Percentiles rank a stretch among this genome's conserved stretches.
phyloP scores from a whole-genome alignment of 2,888 invertebrate genomes.

The Amaurobius ferox region DNA sequence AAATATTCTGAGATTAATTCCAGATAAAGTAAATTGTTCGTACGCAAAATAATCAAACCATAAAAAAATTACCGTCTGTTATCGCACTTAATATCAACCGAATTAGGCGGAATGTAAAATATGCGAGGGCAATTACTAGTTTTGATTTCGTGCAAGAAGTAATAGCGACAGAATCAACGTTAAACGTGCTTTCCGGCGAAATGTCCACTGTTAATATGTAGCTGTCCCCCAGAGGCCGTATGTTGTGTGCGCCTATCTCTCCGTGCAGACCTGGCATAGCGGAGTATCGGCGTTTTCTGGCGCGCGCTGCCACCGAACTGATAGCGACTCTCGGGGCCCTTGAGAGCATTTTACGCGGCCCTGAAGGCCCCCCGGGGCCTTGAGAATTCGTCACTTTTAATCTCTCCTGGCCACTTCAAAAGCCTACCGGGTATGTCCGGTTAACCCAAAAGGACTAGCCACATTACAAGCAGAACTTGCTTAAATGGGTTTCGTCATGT shows the following conservation, averaged over 20 bases:
- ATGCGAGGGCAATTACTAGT: not conserved
- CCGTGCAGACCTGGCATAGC: slow-evolving; percentile 40
- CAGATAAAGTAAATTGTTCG: too few relatives aligned
- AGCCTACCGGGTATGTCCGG: slow-evolving; percentile 58
- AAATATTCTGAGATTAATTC: too few relatives aligned
- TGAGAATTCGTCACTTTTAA: slow-evolving; percentile 68
- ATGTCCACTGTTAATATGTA: slow-evolving; percentile 41
- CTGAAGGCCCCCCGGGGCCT: slow-evolving; percentile 56
- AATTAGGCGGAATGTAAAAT: not conserved
- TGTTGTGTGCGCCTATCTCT: slow-evolving; percentile 47
- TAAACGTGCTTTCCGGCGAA: not conserved
- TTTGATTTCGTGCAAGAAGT: not conserved
- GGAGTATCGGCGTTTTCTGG: slow-evolving; percentile 45
- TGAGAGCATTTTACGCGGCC: slow-evolving; percentile 51
- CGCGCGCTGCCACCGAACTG: slow-evolving; percentile 62
- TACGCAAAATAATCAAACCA: too few relatives aligned
- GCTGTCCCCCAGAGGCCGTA: slow-evolving; percentile 41
- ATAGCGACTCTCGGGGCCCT: slow-evolving; percentile 65
- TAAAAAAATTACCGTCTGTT: too few relatives aligned
- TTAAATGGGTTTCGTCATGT: slow-evolving; percentile 58
- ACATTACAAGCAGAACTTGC: slow-evolving; percentile 67
- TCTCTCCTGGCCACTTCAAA: slow-evolving; percentile 67
- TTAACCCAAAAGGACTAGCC: slow-evolving; percentile 59
- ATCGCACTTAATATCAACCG: too few relatives aligned
- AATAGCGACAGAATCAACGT: not conserved